Evolutionary conservation across 2,113 vertebrate species (phyloP), one percentile per base, ranked within the genome.

Genomic region (Mormyrus iriodes): DNA sequence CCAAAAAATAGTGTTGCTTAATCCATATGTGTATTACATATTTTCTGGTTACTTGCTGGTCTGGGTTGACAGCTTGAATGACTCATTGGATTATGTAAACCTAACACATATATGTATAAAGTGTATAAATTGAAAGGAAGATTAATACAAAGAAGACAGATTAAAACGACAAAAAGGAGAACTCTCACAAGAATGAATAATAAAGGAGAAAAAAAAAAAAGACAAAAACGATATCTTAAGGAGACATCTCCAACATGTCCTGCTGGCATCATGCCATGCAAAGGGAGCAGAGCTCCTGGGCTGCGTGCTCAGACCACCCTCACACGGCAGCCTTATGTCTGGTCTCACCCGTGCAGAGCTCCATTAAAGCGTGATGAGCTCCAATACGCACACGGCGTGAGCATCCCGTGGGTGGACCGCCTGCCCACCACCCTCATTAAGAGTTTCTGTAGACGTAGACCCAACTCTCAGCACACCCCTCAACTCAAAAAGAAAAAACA

Each of bases 401-500:
- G 39, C 73, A 39, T 27, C 52, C 39, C 42, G 42, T 79, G 49
- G 35, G 35, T 69, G 53, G 52, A 51, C 85, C 69, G 90, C 89
- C 89, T 88, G 58, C 89, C 85, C 58, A 35, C 15, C 48, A 69
- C 8, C 19, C 85, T 89, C 88, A 89, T 87, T 91, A 89, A 89
- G 73, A 55, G 73, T 69, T 76, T 89, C 88, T 87, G 79, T 35
- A 88, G 12, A 89, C 24, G 21, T 46, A 87, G 89, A 88, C 82
- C 21, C 42, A 3, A 84, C 82, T 24, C 44, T 84, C 82, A n/a
- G 44, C 82, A 24, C 21, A 69, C 88, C 65, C 49, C 90, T 65
- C 69, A 90, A 90, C 53, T 86, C 73, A 24, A 7, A 52, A 85
- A 87, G 12, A 44, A 51, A 61, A 27, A 61, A 44, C 76, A 87